Conservation (phyloP, 2,888 invertebrate genomes). For the Glaucopsyche alexis region DNA sequence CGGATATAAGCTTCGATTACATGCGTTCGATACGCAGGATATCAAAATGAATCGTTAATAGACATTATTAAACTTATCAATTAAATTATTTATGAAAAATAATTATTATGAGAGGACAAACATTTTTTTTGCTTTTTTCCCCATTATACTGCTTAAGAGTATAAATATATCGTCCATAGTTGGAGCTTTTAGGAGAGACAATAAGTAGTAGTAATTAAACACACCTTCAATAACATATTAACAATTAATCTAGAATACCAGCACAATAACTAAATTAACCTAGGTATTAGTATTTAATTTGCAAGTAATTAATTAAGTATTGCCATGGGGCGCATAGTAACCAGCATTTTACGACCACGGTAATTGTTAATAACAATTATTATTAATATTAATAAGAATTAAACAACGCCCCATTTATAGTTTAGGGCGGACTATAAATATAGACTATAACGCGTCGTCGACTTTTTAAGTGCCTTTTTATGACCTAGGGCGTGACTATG, state of each 20-base stretch:
- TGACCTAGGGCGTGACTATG: conserved; percentile 25
- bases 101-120: no score
- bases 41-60: not conserved
- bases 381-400: conserved; percentile 11
- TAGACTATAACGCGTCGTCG: conserved; percentile 16
- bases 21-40: not conserved
- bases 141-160: no score
- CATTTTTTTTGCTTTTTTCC: no score
- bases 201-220: not conserved
- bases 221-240: not conserved
- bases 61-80: no score
- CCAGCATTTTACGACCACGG: not conserved
- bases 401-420: conserved; percentile 1
- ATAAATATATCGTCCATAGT: no score
- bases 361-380: conserved; percentile 13
- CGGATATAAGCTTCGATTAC: conserved; percentile 35
- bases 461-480: conserved; percentile 27
- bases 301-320: conserved; percentile 19
- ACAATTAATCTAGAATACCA: conserved; percentile 17
- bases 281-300: conserved; percentile 3
- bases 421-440: conserved; percentile 5
- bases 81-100: no score
- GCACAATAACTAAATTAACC: conserved; percentile 19
- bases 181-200: no score
- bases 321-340: conserved; percentile 14